phyloP scores from a whole-genome alignment of 2,888 invertebrate genomes.

The Trichogramma dendrolimi region DNA sequence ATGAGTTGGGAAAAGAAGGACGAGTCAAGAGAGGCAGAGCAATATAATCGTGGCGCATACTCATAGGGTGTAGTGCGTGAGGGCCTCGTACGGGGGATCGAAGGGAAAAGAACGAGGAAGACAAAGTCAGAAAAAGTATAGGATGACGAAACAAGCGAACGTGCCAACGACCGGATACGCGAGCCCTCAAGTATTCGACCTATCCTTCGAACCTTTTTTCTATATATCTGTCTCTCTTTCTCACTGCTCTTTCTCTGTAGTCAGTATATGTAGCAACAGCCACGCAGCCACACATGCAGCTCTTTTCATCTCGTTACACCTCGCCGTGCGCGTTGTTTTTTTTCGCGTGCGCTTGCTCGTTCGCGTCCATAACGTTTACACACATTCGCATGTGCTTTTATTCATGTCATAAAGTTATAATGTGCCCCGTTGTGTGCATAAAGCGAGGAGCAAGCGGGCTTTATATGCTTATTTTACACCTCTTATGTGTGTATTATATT shows the following conservation, averaged over 20 bases:
- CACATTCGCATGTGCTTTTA: no score
- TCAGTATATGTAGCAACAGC: background rate
- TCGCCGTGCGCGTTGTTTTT: conserved; percentile 17
- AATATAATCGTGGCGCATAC: no score
- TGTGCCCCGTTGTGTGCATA: no score
- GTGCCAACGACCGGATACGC: conserved; percentile 51
- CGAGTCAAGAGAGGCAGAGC: conserved; percentile 9
- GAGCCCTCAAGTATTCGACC: conserved; percentile 35
- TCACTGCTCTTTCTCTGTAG: background rate
- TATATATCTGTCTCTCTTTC: background rate
- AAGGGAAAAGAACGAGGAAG: conserved; percentile 5
- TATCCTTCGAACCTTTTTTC: conserved; percentile 21
- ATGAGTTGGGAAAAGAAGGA: conserved; percentile 9
- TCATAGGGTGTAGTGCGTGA: no score
- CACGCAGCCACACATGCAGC: background rate
- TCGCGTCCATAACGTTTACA: no score
- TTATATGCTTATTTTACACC: no score
- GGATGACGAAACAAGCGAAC: conserved; percentile 47
- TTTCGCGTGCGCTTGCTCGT: conserved; percentile 2
- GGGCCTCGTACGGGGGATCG: no score
- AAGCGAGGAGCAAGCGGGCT: no score
- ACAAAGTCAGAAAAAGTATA: conserved; percentile 22
- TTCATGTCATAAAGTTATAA: no score
- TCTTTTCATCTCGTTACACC: conserved; percentile 25
- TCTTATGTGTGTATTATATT: no score